Evolutionary conservation across 2,113 vertebrate species (phyloP).

Genomic region (Loxodonta africana): DNA sequence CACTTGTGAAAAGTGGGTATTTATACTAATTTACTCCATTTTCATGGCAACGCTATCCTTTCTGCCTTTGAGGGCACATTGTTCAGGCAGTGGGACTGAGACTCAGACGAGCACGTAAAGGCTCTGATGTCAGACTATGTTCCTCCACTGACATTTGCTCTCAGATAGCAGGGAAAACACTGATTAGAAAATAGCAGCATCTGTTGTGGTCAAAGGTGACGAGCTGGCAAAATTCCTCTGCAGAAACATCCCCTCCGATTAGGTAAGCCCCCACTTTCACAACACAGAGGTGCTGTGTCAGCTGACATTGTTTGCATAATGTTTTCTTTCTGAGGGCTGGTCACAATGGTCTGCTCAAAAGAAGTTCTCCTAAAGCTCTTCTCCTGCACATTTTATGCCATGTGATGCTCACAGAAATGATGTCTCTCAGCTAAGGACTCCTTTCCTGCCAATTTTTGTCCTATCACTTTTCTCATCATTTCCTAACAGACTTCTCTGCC

Average conservation of each 20-base stretch:
- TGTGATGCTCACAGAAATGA: background rate
- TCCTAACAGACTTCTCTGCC: background rate
- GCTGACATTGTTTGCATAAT: slow-evolving; percentile 34
- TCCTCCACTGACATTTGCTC: slow-evolving; percentile 78
- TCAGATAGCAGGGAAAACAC: slow-evolving; percentile 69
- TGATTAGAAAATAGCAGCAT: slow-evolving; percentile 73
- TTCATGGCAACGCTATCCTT: background rate
- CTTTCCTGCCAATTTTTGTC: background rate
- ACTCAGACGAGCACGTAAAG: background rate
- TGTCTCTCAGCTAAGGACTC: background rate
- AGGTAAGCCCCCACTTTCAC: slow-evolving; percentile 27
- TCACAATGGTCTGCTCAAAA: slow-evolving; percentile 1
- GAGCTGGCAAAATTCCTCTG: slow-evolving; percentile 57
- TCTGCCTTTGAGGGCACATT: background rate
- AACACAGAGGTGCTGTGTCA: background rate
- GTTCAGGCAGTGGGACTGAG: background rate
- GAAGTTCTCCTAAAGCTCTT: background rate
- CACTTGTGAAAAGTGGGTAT: background rate
- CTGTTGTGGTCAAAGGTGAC: slow-evolving; percentile 80
- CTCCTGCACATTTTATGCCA: background rate
- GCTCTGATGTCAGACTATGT: slow-evolving; percentile 50
- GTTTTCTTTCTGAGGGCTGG: background rate
- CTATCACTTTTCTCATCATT: background rate
- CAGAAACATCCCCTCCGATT: slow-evolving; percentile 28
- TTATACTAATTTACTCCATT: background rate